Conservation (phyloP, 2,888 invertebrate genomes). For the Periphyllus acericola region DNA sequence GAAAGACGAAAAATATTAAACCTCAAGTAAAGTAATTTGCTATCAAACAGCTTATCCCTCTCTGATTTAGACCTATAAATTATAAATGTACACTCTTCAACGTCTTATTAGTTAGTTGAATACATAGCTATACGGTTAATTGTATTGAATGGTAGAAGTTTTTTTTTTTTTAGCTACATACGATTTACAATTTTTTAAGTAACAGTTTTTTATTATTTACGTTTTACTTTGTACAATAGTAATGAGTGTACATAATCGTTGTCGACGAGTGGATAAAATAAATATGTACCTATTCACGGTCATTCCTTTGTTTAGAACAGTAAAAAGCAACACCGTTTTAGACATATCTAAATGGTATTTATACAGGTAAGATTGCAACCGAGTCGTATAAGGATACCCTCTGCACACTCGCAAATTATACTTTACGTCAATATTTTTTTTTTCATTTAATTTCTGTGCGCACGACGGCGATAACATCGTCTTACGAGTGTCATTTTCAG, state of each 20-base stretch:
- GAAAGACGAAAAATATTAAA: no score
- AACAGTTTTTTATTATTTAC: not conserved
- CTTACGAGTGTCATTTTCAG: not conserved
- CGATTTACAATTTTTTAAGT: no score
- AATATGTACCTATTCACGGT: not conserved
- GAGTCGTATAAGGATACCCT: not conserved
- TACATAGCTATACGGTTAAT: no score
- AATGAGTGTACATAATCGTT: not conserved
- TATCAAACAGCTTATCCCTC: no score
- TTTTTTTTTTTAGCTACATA: no score
- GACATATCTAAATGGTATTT: not conserved
- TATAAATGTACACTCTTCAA: no score
- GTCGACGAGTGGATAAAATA: not conserved
- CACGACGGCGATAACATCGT: not conserved
- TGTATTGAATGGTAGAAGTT: no score
- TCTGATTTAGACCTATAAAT: no score
- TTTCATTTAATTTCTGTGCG: not conserved
- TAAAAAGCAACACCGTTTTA: not conserved
- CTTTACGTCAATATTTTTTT: conserved; percentile 7
- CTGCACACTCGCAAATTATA: not conserved
- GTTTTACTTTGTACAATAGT: no score
- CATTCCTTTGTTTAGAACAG: conserved; percentile 8
- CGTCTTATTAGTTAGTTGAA: no score
- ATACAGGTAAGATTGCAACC: not conserved
- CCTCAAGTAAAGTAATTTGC: no score